A percentile compares a stretch with the other conserved stretches of the same genome.
Conservation (phyloP, 2,113 vertebrate genomes). For the Apeltes quadracus region DNA sequence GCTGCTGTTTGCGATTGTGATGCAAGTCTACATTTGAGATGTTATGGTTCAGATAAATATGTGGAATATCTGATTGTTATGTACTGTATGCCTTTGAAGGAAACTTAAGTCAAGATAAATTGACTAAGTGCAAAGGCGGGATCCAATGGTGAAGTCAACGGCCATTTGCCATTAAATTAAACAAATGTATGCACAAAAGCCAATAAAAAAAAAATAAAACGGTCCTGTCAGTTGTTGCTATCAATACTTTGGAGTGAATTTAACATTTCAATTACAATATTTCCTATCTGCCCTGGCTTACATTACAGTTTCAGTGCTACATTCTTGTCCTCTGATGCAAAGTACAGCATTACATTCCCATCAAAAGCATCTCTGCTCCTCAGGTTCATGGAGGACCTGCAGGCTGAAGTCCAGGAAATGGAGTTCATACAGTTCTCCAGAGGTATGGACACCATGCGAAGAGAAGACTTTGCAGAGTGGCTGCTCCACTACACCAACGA, state of each 20-base stretch:
- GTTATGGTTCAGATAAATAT: neutral
- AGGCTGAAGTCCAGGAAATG: constrained; percentile 96
- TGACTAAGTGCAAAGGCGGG: neutral
- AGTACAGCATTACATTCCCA: neutral
- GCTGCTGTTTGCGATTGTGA: neutral
- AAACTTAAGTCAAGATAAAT: neutral
- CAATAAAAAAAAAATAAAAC: no score
- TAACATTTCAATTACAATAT: neutral
- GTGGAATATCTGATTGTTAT: neutral
- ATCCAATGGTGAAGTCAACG: neutral
- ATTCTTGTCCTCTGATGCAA: no score
- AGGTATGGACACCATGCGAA: constrained; percentile 93
- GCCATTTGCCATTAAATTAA: neutral
- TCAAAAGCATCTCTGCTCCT: constrained; percentile 23
- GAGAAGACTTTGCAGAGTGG: constrained; percentile 97
- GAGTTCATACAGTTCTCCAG: constrained; percentile 96
- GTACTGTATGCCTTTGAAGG: neutral
- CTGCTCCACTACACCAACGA: constrained; percentile 95
- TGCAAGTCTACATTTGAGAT: neutral
- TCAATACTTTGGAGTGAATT: neutral
- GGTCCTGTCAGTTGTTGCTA: no score
- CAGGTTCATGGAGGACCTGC: constrained; percentile 96
- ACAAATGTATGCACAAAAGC: neutral
- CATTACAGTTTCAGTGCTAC: no score
- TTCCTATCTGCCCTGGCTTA: neutral